Base-by-base conservation (phyloP, 2,888 invertebrate genomes). In the Colostygia pectinataria region DNA sequence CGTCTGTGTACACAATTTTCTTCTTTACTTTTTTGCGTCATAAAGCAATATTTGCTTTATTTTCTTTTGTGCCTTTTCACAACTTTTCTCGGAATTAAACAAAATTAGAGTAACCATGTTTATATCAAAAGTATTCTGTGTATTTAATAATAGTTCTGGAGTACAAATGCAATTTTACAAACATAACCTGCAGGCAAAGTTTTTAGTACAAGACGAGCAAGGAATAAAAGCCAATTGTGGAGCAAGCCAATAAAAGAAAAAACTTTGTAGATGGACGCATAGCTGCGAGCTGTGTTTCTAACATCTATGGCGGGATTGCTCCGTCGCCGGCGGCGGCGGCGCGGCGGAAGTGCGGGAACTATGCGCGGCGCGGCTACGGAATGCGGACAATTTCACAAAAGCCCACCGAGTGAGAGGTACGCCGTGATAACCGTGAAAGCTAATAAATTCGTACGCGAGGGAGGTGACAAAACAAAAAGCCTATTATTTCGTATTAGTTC, bases 321-420 rank as follows among this genome's bases (percentile, higher is more conserved):
- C 66, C 57, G 70, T 57, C 68, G 71, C 66, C 66, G 65, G 60
- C 69, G 71, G 66, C 41, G 41, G 32, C 15, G 71, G 61, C 74
- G 77, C 71, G 72, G 62, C 65, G 64, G 59, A 70, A 44, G 70
- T 63, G 40, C 77, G 77, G 77, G 71, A 78, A 77, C 77, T 79
- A 82, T 81, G 80, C 72, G 64, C 66, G 77, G 73, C 71, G 61
- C 72, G 77, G 54, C 67, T 63, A 64, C 59, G 80, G 84, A 80
- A 85, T 84, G 82, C 75, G 72, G 72, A 77, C 81, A 76, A 85
- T 87, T 86, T 80, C 73, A 75, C 81, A 80, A 80, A 80, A 80
- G 77, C 75, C 73, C 79, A 69, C 74, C 61, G 71, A 85, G 75
- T 83, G 83, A 83, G 84, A 82, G 81, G 75, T 80, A 75, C 68